These are phyloP conservation scores for Drosophila burlai DNA, from an alignment of 1,140 invertebrate species.

Conservation along the genomic window DNA sequence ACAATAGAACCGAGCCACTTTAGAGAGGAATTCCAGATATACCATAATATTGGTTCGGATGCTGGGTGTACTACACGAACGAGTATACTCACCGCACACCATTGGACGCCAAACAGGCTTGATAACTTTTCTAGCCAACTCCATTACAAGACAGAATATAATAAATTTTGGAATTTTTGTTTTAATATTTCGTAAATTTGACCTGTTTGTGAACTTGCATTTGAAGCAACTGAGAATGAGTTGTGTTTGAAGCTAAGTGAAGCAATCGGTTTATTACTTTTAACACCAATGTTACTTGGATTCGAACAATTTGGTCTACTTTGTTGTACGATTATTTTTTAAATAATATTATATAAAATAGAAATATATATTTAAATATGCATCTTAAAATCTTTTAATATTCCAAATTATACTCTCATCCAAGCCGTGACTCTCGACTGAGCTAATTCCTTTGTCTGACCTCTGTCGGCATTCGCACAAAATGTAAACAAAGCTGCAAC, in stretches of 20 bases:
- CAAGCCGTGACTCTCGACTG: too few relatives aligned
- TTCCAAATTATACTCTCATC: not conserved
- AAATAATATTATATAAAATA: not conserved
- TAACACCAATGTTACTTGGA: not conserved
- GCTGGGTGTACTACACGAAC: accelerated
- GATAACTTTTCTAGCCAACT: constrained; percentile 38
- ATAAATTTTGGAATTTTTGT: constrained; percentile 6
- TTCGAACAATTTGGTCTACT: not conserved
- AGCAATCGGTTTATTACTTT: not conserved
- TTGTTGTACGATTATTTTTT: not conserved
- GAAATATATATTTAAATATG: not conserved
- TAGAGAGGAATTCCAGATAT: not conserved
- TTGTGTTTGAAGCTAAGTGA: not conserved
- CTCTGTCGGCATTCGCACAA: too few relatives aligned
- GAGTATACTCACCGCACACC: constrained; percentile 10
- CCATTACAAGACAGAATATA: constrained; percentile 35
- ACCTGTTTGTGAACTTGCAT: not conserved
- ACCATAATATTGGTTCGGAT: too few relatives aligned
- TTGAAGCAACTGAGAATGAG: not conserved
- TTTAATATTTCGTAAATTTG: not conserved
- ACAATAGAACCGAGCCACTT: constrained; percentile 39
- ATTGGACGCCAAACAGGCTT: constrained; percentile 44
- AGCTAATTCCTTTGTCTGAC: too few relatives aligned
- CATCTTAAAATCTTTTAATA: not conserved
- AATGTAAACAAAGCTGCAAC: too few relatives aligned